Evolutionary conservation across 2,888 invertebrate genomes (phyloP), one percentile per base, ranked within the genome.

Genomic region (Eupithecia tripunctaria): DNA sequence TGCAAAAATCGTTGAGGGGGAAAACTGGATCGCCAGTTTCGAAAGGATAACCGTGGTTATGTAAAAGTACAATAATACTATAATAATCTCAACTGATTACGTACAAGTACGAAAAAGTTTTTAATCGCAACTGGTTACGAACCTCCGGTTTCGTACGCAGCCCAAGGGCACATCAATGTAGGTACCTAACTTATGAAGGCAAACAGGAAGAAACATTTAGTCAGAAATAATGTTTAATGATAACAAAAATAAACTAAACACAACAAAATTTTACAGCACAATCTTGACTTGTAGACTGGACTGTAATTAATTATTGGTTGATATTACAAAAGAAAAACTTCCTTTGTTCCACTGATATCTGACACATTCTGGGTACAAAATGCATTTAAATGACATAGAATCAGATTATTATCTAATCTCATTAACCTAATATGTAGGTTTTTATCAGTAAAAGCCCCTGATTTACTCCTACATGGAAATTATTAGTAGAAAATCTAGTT

Each of bases 331-430:
- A 56, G 14, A 56, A 25, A 56, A 56, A 56, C 51, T 56, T 51
- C 8, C 2, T 51, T 51, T 51, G 10, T 21, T 51, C 21, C 51
- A 51, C 51, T 47, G 47, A n/a, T n/a, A 47, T 47, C 47, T n/a
- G 47, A 47, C 12, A 51, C 51, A 21, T n/a, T 51, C 47, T 51
- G 10, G 21, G 21, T 51, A 51, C 51, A 51, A 56, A 56, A 56
- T 56, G 56, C 56, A 56, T 56, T 25, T 25, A 56, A 25, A 56
- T 56, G 56, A 56, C 56, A 56, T 64, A 38, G 56, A 56, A 25
- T 56, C 25, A 56, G 21, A 56, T 56, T 51, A 25, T 25, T 51
- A 51, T 25, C 51, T 51, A 51, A 56, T 56, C 12, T 56, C 51
- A 25, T 14, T 56, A 25, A 56, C 51, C 21, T 56, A 56, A 25